phyloP scores from a whole-genome alignment of 2,888 invertebrate genomes.

The Argyresthia albistria region DNA sequence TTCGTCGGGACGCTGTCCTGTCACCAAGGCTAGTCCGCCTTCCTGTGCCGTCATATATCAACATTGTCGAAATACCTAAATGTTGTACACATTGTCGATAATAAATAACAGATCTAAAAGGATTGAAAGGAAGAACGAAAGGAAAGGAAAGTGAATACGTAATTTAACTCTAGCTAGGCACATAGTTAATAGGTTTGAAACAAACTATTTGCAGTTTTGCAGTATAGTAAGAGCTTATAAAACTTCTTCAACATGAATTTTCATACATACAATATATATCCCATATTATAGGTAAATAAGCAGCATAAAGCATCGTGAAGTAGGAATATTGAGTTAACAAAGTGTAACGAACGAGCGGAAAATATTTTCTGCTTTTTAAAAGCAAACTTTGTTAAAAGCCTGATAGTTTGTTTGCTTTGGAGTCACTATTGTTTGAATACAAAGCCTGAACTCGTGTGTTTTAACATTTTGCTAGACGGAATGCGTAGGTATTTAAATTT shows the following conservation, averaged over 20 bases:
- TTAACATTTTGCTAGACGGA: conserved; percentile 12
- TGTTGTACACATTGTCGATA: too few species aligned
- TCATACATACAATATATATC: too few species aligned
- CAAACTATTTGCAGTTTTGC: too few species aligned
- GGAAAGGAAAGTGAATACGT: too few species aligned
- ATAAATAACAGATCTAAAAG: too few species aligned
- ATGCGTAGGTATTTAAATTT: background rate
- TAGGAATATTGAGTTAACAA: background rate
- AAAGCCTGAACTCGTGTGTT: conserved; percentile 8
- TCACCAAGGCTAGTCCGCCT: background rate
- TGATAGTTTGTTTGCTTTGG: conserved; percentile 6
- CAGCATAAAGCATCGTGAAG: background rate
- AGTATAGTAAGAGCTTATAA: too few species aligned
- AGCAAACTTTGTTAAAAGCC: conserved; percentile 17
- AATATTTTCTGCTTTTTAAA: conserved; percentile 13
- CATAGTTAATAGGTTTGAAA: too few species aligned
- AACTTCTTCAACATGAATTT: too few species aligned
- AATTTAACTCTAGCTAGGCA: too few species aligned
- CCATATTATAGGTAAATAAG: too few species aligned
- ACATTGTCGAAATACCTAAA: background rate
- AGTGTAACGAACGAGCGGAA: conserved; percentile 7
- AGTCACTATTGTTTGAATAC: conserved; percentile 4
- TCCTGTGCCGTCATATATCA: background rate
- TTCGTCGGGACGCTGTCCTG: background rate
- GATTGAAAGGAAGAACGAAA: too few species aligned